Conservation (phyloP, 2,888 invertebrate species). For the Lingula anatina region DNA sequence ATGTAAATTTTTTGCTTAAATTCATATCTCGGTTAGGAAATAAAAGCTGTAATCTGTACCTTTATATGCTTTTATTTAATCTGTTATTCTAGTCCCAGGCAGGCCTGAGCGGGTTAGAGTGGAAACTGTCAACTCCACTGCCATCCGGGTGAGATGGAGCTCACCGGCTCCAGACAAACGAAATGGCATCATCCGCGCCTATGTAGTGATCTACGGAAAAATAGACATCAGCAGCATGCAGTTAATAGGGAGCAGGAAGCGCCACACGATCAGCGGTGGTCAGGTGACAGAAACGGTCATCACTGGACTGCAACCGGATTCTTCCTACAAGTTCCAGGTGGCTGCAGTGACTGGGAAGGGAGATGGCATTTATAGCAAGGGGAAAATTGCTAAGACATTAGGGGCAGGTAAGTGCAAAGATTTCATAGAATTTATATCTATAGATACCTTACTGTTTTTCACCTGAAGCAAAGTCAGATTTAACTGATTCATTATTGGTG, state of each 20-base stretch:
- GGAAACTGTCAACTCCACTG: conserved; percentile 87
- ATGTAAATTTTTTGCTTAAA: too few species aligned
- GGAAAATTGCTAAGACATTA: conserved; percentile 75
- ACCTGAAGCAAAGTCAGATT: too few species aligned
- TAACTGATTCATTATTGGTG: too few species aligned
- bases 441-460: too few species aligned
- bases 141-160: conserved; percentile 90
- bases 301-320: conserved; percentile 88
- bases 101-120: conserved; percentile 91
- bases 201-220: conserved; percentile 85
- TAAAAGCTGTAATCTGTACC: too few species aligned
- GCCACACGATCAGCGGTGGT: too few species aligned
- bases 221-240: too few species aligned
- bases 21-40: too few species aligned
- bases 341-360: conserved; percentile 95
- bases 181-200: conserved; percentile 93
- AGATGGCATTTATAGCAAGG: conserved; percentile 86
- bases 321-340: conserved; percentile 80
- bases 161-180: conserved; percentile 85
- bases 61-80: too few species aligned
- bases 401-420: conserved; percentile 45
- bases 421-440: too few species aligned
- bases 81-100: conserved; percentile 81
- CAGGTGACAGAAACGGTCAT: too few species aligned
- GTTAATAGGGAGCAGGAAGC: too few species aligned